Evolutionary conservation across 2,113 vertebrate species (phyloP).

Genomic region (Passer domesticus): DNA sequence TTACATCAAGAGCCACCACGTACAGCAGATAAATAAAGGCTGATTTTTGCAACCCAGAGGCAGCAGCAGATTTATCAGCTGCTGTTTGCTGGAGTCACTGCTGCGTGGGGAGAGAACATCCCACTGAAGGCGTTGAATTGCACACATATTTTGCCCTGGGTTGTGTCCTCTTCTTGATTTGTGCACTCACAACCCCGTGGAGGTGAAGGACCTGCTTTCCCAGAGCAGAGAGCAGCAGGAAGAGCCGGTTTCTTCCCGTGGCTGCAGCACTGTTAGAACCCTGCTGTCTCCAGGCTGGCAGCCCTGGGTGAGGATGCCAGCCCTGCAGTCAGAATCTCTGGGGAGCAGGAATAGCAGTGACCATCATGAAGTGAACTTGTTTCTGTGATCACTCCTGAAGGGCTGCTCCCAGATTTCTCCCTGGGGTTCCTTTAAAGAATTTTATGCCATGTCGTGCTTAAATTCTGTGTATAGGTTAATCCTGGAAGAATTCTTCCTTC

Average conservation of each 20-base stretch:
- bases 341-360: neutral
- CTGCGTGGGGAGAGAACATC: neutral
- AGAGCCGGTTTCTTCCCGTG: neutral
- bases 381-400: neutral
- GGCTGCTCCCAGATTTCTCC: neutral
- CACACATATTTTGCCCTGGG: neutral
- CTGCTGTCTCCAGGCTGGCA: neutral
- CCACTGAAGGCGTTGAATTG: rapidly evolving
- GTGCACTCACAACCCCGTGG: neutral
- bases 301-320: neutral
- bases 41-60: neutral
- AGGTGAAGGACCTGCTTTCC: neutral
- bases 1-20: neutral
- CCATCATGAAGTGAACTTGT: neutral
- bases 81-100: neutral
- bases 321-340: neutral
- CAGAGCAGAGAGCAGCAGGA: neutral
- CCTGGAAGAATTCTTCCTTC: neutral
- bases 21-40: neutral
- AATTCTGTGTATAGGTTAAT: neutral
- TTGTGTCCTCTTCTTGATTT: neutral
- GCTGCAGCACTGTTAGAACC: neutral
- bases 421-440: neutral
- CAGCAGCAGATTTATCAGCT: neutral
- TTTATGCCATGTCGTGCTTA: neutral